Conservation (phyloP, 35 echinoderm and acorn worm species). For the Ophioderma brevispina region DNA sequence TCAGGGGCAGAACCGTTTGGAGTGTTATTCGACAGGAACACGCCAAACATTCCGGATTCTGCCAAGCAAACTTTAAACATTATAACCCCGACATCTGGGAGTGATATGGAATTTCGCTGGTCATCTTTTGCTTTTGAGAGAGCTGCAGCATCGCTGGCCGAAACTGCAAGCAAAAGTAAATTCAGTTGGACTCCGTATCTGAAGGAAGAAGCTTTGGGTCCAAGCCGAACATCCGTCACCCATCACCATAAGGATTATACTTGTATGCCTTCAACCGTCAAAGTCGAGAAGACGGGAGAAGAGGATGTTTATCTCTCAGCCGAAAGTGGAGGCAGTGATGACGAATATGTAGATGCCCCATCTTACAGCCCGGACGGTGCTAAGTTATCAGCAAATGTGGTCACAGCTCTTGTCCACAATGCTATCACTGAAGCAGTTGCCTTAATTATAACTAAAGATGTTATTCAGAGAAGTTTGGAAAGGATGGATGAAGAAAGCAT, state of each 20-base stretch:
- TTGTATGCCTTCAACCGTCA: background rate
- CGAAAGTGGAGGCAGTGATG: background rate
- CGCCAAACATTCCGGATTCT: background rate
- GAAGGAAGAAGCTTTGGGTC: background rate
- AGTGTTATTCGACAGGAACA: background rate
- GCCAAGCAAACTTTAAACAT: background rate
- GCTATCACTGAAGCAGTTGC: background rate
- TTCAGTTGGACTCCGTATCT: background rate
- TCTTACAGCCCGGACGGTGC: background rate
- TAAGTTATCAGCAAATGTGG: background rate
- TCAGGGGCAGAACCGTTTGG: background rate
- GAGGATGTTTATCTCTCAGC: background rate
- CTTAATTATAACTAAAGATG: background rate
- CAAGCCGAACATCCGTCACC: background rate
- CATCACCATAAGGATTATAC: background rate
- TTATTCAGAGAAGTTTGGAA: background rate
- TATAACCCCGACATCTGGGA: background rate
- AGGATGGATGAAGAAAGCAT: background rate
- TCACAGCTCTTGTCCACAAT: background rate
- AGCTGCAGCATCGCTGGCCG: background rate
- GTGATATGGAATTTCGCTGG: background rate
- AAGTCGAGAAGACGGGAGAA: background rate
- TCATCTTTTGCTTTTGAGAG: background rate
- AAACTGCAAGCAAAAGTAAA: background rate
- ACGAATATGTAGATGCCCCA: background rate